Base-by-base conservation (phyloP, 1,140 invertebrate genomes). In the Telenomus remus region DNA sequence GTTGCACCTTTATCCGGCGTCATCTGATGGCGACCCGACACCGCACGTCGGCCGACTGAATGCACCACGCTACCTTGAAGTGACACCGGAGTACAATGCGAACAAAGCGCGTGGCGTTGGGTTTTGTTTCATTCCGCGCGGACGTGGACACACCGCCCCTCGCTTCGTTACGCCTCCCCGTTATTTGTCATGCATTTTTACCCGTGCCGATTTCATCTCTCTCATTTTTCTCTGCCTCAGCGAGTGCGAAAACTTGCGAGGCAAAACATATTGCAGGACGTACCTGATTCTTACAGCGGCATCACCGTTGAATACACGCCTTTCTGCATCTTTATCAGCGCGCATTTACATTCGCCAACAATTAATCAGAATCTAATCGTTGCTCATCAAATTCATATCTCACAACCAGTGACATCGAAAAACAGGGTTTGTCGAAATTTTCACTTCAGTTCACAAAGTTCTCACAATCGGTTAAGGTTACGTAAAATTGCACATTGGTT, bases 1-100 rank as follows among this genome's bases (percentile, higher is more conserved):
- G 83, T 86, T 84, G 78, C 81, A 68, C 56, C 82, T 84, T 86
- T 86, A 86, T 86, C 85, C 80, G 79, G 74, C 84, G 80, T 86
- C 83, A 86, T 86, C 85, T 86, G 82, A 85, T 84, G 82, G 84
- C 80, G 84, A 86, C 79, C 84, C 84, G 83, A 86, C 85, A 86
- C 85, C 85, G 73, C 64, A 66, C 57, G 37, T 57, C 51, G 50
- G 60, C 54, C 77, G 75, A 76, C 76, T 79, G 80, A 82, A 85
- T 83, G 77, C 72, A 19, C 66, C 79, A 75, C 61, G 80, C 79
- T 86, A 82, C 82, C 80, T 82, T 82, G 80, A 84, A 86, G 82
- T 84, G 85, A 86, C 85, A 85, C 80, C 79, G 61, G 68, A 66
- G 65, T 73, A 86, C 82, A 85, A 85, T 85, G 82, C 81, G 81